These are phyloP conservation scores for Eublepharis macularius DNA, from an alignment of 2,113 vertebrate genomes.

Conservation along the genomic window DNA sequence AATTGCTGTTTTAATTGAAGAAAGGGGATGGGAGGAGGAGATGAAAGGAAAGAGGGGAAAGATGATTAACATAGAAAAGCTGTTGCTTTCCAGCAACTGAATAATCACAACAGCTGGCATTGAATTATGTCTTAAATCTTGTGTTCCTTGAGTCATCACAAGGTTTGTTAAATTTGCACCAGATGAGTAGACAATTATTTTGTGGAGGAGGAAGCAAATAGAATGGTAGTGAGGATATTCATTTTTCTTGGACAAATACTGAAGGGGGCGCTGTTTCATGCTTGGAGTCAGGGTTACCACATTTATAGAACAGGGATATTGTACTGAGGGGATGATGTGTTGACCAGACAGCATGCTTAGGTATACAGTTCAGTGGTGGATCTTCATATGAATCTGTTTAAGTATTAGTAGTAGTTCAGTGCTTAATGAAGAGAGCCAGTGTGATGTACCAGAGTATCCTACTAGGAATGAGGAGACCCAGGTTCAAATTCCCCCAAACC, in stretches of 20 bases:
- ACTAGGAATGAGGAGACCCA: no score
- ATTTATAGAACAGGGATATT: neutral
- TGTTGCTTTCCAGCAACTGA: neutral
- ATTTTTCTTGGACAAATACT: neutral
- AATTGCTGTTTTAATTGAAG: conserved; percentile 8
- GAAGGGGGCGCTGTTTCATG: neutral
- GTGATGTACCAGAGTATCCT: no score
- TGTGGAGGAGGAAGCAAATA: neutral
- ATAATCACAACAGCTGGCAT: neutral
- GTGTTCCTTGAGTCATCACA: neutral
- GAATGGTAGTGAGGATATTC: rapidly evolving
- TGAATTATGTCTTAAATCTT: neutral
- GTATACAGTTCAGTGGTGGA: neutral
- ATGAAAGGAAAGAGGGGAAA: neutral
- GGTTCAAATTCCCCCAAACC: no score
- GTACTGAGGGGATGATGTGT: neutral
- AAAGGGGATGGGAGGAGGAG: neutral
- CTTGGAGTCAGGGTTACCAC: neutral
- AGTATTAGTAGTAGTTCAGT: neutral
- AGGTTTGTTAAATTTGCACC: neutral
- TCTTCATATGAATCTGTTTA: neutral
- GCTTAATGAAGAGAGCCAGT: neutral
- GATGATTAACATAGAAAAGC: neutral
- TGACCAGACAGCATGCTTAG: neutral
- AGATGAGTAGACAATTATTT: neutral